Evolutionary conservation across 2,888 invertebrate genomes (phyloP), one percentile per base, ranked within the genome.

Genomic region (Drosophila meridiana): DNA sequence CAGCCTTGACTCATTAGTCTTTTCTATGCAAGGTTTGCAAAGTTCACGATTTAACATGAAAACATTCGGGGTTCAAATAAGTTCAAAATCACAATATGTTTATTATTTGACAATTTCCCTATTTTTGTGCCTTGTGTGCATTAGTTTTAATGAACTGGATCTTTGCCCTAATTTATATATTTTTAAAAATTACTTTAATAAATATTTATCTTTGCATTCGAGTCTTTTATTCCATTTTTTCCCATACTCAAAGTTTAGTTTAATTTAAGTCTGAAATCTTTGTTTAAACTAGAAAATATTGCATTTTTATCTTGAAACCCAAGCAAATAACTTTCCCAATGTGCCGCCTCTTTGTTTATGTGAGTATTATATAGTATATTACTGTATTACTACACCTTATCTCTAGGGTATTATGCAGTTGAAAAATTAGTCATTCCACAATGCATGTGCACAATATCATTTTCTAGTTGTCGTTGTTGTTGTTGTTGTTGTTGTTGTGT

Each of bases 381-480:
- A 32, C 13, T 13, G 20, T 14, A 60, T 40, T 26, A 32, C 13
- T 50, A 3, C 3, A 30, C 30, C 48, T 40, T 32, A 60, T 40
- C 48, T 20, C 30, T 14, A 40, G 50, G 47, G 48, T 60, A 48
- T 60, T 36, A 36, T 36, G 45, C 43, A 43, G 42, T 34, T 20
- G 11, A 26, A 34, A 52, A 47, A 53, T 67, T 32, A 69, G 26
- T 69, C 70, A 69, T 57, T 14, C 13, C 42, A n/a, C 40, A 40
- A 14, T 40, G 52, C 58, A 50, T 32, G 13, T 55, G 30, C 48
- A 34, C 20, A 32, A 14, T 56, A 30, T 28, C 7, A n/a, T 55
- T 40, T 30, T 42, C n/a, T 26, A n/a, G n/a, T 42, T 45, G 34
- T 26, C 45, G 30, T 58, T 45, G 40, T 36, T 13, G 20, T 36